Evolutionary conservation across 2,113 vertebrate species (phyloP), one percentile per base, ranked within the genome.

Genomic region (Atrichornis clamosus): DNA sequence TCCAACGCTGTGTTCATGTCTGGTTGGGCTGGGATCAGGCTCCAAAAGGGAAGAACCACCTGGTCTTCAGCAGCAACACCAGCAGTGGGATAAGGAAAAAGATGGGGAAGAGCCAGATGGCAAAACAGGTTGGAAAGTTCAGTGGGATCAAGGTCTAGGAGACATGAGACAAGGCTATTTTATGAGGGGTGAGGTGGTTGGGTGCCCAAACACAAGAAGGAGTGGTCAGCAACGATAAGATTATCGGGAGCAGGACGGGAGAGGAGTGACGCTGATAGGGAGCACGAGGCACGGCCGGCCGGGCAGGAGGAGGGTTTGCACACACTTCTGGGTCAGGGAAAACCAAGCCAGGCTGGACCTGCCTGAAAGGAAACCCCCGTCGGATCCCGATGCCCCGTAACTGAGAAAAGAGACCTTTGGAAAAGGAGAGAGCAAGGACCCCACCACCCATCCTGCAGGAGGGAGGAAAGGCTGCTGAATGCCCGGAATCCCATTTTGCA

Each of bases 171-270:
- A 46, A 82, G 88, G 53, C 41, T 72, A 88, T 95, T 96, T 97
- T 96, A 96, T 75, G 93, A 95, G 90, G 93, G 95, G 95, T 0
- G 87, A 96, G 96, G 96, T 96, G 87, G 78, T 94, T 96, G 50
- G 35, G 83, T 69, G 90, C 83, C 91, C 84, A 97, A 97, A 95
- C 93, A 87, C 67, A 82, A 80, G 37, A 95, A 97, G 96, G 95
- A 95, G 96, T 93, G 94, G 96, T 96, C 95, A 94, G 65, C 1
- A 0, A 13, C 95, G 93, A 97, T 96, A 97, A 97, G 95, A 97
- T 96, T 96, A 85, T 75, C 3, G 5, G 15, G 30, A 91, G 72
- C 39, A 59, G 84, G 91, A 90, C 7, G 77, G 86, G 75, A 91
- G 89, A 91, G 92, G 84, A 94, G 92, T 89, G 95, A 94, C 13